Conservation (phyloP, 1,140 invertebrate genomes). For the Papilio helenus region DNA sequence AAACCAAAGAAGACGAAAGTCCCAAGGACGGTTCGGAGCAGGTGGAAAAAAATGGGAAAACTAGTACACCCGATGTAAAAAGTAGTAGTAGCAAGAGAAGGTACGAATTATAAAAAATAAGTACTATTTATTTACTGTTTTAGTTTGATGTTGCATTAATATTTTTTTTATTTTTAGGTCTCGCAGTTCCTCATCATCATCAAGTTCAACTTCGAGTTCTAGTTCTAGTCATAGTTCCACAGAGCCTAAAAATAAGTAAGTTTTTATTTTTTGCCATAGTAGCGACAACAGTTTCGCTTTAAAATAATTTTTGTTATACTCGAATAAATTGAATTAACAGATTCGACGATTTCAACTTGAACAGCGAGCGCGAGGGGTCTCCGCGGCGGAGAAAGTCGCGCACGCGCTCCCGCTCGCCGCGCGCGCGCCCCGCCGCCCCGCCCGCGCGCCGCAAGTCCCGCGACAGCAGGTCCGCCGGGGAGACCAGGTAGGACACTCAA, state of each 20-base stretch:
- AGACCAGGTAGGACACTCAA: conserved; percentile 53
- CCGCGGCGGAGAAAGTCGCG: conserved; percentile 48
- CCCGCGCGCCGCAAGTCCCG: conserved; percentile 64
- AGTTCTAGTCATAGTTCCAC: conserved; percentile 76
- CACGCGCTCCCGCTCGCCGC: conserved; percentile 62
- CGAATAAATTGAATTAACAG: conserved; percentile 47
- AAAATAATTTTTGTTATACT: no score
- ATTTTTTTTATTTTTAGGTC: conserved; percentile 52
- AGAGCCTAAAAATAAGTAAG: conserved; percentile 74
- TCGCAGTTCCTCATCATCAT: conserved; percentile 75
- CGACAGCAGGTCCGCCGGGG: conserved; percentile 70
- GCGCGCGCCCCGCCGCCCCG: conserved; percentile 54
- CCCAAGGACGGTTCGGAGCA: conserved; percentile 53
- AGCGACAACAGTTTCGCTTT: no score
- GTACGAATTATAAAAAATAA: conserved; percentile 43
- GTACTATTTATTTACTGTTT: conserved; percentile 16
- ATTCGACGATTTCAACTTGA: conserved; percentile 82
- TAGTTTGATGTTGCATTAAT: neutral
- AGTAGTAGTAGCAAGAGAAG: conserved; percentile 63
- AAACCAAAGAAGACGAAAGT: conserved; percentile 54
- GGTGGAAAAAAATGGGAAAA: conserved; percentile 63
- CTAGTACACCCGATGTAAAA: conserved; percentile 53
- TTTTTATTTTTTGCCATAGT: neutral
- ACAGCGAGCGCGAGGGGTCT: conserved; percentile 72
- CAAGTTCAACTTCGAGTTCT: conserved; percentile 74